Percentiles rank a stretch among this genome's conserved stretches.
phyloP scores from a whole-genome alignment of 1,140 invertebrate genomes.

The Drosophila bocqueti region DNA sequence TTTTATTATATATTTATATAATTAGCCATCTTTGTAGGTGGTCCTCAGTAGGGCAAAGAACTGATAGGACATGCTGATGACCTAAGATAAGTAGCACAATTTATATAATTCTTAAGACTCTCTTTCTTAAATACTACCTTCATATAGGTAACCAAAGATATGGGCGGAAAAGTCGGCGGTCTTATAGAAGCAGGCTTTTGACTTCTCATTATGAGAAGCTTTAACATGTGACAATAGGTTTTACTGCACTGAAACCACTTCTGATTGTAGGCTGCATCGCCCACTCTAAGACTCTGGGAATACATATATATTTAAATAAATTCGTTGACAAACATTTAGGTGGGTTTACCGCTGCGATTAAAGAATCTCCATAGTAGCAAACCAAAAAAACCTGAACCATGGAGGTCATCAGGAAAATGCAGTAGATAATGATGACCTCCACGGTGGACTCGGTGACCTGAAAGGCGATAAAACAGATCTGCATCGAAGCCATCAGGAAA shows the following conservation, averaged over 20 bases:
- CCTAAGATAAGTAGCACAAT: conserved; percentile 21
- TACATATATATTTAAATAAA: neutral
- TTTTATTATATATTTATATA: neutral
- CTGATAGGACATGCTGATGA: conserved; percentile 79
- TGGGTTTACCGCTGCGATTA: conserved; percentile 51
- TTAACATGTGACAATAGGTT: conserved; percentile 63
- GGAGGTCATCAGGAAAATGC: conserved; percentile 75
- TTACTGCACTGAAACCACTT: conserved; percentile 74
- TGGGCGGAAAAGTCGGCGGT: conserved; percentile 77
- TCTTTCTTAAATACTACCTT: conserved; percentile 46
- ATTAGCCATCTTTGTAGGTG: conserved; percentile 48
- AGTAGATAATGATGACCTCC: conserved; percentile 75
- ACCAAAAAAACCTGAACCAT: conserved; percentile 79
- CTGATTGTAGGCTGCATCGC: conserved; percentile 80
- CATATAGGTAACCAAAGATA: conserved; percentile 79
- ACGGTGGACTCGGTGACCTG: conserved; percentile 73
- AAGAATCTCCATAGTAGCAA: conserved; percentile 72
- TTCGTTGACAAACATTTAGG: too few relatives aligned
- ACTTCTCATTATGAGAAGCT: conserved; percentile 68
- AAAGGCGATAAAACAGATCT: conserved; percentile 82
- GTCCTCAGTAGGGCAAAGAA: conserved; percentile 70
- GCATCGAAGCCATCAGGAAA: conserved; percentile 76
- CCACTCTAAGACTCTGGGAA: conserved; percentile 61
- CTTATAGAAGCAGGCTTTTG: conserved; percentile 72
- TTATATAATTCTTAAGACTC: neutral